These are phyloP conservation scores for Drosophila ananassae DNA, from an alignment of 1,140 invertebrate species.

Conservation along the genomic window DNA sequence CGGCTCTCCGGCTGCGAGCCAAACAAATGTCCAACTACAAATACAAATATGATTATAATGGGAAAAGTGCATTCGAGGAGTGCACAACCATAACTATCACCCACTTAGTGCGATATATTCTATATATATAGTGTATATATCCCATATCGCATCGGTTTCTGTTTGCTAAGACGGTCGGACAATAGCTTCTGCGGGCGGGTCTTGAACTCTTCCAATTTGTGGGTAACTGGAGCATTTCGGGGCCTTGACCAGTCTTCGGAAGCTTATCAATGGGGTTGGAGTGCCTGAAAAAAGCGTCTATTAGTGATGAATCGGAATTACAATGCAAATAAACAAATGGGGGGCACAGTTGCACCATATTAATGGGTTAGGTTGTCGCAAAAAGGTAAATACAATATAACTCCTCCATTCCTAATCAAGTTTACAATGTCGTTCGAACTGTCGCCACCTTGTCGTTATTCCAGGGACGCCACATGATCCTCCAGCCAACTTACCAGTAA, in stretches of 20 bases:
- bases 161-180: background rate
- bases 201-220: slow-evolving; percentile 4
- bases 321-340: no score
- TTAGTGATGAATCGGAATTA: background rate
- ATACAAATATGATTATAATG: background rate
- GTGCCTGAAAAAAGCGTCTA: background rate
- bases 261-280: slow-evolving; percentile 1
- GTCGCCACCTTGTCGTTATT: no score
- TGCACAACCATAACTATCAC: slow-evolving; percentile 1
- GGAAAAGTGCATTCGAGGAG: background rate
- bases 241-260: background rate
- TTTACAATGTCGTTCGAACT: no score
- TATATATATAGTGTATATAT: background rate
- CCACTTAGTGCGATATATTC: background rate
- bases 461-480: no score
- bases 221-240: slow-evolving; percentile 4
- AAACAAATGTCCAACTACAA: background rate
- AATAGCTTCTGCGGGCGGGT: slow-evolving; percentile 1
- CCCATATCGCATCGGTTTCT: background rate
- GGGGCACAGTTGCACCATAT: no score
- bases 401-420: no score
- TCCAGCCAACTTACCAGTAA: no score
- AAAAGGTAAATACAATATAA: no score
- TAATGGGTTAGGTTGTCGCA: no score
- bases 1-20: background rate